Evolutionary conservation across 2,113 vertebrate species (phyloP), one percentile per base, ranked within the genome.

Genomic region (Lamprotornis superbus): DNA sequence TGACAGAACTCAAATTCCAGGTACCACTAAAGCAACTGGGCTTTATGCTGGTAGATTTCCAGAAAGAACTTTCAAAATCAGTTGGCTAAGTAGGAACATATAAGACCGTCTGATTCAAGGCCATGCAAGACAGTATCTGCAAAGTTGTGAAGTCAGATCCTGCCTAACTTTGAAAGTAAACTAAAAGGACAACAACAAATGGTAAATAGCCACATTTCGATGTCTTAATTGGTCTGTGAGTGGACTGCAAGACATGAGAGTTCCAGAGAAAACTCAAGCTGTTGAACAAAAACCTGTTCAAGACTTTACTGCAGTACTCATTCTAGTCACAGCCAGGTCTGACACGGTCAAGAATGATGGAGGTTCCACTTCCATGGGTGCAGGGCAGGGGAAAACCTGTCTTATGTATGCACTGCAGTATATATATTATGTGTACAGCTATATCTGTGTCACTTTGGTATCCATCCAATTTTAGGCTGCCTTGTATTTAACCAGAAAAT

Each of bases 91-190:
- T 12, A 84, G 64, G 63, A 89, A 67, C n/a, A 64, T 4, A 0
- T 9, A 94, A 92, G 86, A 94, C 47, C 42, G 74, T 61, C 42
- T 56, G 39, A 81, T 56, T 86, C 21, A 71, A 93, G 83, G 24
- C 39, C 83, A 56, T 31, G 30, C 33, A 92, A 81, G 73, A 88
- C 14, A 87, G 7, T 27, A 59, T 56, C 27, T 76, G 61, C 59
- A 44, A 93, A 68, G 71, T 1, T 78, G 19, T 47, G 49, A 84
- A 35, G 60, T 67, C 73, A 78, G 83, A 87, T 63, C 69, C 83
- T 63, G 59, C 47, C 80, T 93, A 90, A 86, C 30, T 67, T 65
- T 94, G 63, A 81, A 80, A 93, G 76, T 59, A 94, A 94, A 83
- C 9, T n/a, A 74, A 35, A 92, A 68, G 31, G 64, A 70, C 44